These are phyloP conservation scores for Ctena decussata DNA, from an alignment of 2,888 invertebrate species.

Conservation along the genomic window DNA sequence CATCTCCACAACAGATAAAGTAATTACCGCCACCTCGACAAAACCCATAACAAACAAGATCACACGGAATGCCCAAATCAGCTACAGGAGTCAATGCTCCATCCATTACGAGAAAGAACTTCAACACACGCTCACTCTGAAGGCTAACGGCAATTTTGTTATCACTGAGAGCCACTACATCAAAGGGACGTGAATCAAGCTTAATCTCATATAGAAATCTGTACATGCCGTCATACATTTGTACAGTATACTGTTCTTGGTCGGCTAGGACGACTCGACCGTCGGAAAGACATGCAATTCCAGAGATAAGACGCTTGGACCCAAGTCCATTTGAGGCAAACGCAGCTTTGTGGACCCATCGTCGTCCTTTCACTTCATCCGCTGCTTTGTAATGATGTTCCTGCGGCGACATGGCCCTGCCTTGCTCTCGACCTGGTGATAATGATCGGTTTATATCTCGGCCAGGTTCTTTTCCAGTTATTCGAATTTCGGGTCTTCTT, in stretches of 20 bases:
- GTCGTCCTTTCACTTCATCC: slow-evolving; percentile 2
- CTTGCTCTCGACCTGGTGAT: background rate
- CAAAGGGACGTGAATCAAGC: slow-evolving; percentile 64
- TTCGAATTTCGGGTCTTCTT: background rate
- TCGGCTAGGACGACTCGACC: slow-evolving; percentile 58
- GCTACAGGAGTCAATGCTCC: slow-evolving; percentile 55
- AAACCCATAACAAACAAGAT: slow-evolving; percentile 61
- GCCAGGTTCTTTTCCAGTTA: background rate
- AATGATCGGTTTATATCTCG: background rate
- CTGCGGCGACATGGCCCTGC: background rate
- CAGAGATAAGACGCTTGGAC: slow-evolving; percentile 52
- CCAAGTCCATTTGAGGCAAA: slow-evolving; percentile 55
- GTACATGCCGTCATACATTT: slow-evolving; percentile 41
- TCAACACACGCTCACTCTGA: slow-evolving; percentile 58
- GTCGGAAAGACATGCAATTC: slow-evolving; percentile 45
- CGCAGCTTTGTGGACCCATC: slow-evolving; percentile 54
- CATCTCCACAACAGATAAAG: slow-evolving; percentile 61
- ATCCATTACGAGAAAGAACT: slow-evolving; percentile 50
- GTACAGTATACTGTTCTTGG: slow-evolving; percentile 62
- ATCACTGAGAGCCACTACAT: slow-evolving; percentile 45
- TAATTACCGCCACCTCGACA: slow-evolving; percentile 56
- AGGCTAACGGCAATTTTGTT: slow-evolving; percentile 62
- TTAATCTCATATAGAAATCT: slow-evolving; percentile 50
- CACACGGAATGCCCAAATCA: slow-evolving; percentile 64
- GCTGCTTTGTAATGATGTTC: too few relatives aligned